Base-by-base conservation (phyloP, 2,888 invertebrate species). In the Thereva nobilitata region DNA sequence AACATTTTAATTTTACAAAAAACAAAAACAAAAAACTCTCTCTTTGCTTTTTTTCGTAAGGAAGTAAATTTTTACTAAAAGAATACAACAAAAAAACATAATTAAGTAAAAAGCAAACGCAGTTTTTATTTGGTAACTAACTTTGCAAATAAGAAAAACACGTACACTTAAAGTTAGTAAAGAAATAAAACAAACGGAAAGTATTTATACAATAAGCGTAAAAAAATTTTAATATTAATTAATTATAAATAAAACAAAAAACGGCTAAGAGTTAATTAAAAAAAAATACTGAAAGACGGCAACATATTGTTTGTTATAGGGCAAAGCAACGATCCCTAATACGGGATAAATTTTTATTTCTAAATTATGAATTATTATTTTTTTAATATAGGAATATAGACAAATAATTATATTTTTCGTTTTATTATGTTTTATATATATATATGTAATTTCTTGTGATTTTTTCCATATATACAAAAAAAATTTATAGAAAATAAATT, bases 401-500 rank as follows among this genome's bases (percentile, higher is more conserved):
- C 59, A 59, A 59, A 59, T 59, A 59, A 59, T 59, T 59, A 41
- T 52, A 52, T 59, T 59, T 59, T 59, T 49, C 47, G 45, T 59
- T 56, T 63, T 67, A 23, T 23, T 23, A 23, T 66, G 53, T 67
- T 64, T 47, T 64, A 64, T 23, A 23, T 64, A 64, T 64, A 64
- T 52, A 64, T 57, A 56, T 59, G 45, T 65, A 64, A 56, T 64
- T 68, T 57, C 63, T 68, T 68, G 68, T 68, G 68, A 68, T 68
- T 68, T 65, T 68, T 59, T 52, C 59, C 57, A 68, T 68, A 68
- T 64, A 67, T 68, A 68, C 57, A 23, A 23, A 64, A 55, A 68
- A 54, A 56, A 68, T 63, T 59, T 64, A 56, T 64, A 68, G 64
- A 64, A 68, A 68, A 64, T 57, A 67, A 64, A 57, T 64, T 63